Evolutionary conservation across 2,888 invertebrate species (phyloP).

Genomic region (Chrysolina oricalcia): DNA sequence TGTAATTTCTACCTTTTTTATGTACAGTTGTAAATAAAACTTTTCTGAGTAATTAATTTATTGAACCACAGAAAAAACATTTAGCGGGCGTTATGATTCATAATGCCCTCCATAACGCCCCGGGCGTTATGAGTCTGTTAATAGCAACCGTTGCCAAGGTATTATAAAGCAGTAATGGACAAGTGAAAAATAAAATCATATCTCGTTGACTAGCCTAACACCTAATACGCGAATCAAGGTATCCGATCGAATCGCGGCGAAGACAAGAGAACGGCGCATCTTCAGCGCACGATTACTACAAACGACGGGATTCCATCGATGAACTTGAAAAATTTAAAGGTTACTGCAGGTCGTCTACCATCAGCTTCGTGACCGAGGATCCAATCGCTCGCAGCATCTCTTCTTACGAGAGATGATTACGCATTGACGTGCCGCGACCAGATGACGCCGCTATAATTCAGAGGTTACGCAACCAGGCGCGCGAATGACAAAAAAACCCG

Average conservation of each 20-base stretch:
- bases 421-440: not conserved
- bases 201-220: not conserved
- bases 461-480: constrained; percentile 12
- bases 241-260: constrained; percentile 9
- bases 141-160: no score
- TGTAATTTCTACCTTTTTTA: no score
- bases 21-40: no score
- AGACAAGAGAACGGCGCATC: constrained; percentile 28
- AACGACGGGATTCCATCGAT: constrained; percentile 49
- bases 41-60: no score
- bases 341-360: constrained; percentile 54
- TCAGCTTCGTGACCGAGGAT: constrained; percentile 24
- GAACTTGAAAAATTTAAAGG: constrained; percentile 59
- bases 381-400: constrained; percentile 19
- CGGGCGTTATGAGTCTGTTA: no score
- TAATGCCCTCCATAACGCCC: no score
- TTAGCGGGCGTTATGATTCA: no score
- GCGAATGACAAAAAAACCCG: not conserved
- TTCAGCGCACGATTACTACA: constrained; percentile 17
- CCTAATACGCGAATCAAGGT: not conserved
- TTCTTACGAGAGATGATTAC: constrained; percentile 13
- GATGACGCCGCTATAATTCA: constrained; percentile 6
- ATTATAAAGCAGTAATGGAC: no score
- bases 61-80: no score
- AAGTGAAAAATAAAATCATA: no score